Evolutionary conservation across 2,888 invertebrate species (phyloP).

Genomic region (Leistus spinibarbis): DNA sequence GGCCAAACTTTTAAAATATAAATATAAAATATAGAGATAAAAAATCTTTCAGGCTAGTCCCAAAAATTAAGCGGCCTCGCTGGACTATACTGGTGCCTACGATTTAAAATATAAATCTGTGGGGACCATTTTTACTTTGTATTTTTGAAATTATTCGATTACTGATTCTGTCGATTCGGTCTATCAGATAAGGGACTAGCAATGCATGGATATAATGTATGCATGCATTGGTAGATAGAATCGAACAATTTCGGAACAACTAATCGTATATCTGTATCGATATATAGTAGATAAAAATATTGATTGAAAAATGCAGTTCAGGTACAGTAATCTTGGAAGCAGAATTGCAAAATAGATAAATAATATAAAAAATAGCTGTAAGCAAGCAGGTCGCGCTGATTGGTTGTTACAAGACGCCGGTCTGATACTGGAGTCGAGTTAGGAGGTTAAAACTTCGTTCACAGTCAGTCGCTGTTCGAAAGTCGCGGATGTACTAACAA

Average conservation of each 20-base stretch:
- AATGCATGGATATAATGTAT: no score
- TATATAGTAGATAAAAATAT: not conserved
- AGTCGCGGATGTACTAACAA: constrained; percentile 26
- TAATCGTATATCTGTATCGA: not conserved
- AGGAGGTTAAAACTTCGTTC: constrained; percentile 25
- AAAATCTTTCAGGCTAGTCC: no score
- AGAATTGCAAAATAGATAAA: constrained; percentile 2
- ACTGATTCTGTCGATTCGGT: no score
- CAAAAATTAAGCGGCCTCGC: no score
- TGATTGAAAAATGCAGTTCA: not conserved
- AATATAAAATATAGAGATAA: no score
- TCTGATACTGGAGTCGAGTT: constrained; percentile 20
- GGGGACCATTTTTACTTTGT: no score
- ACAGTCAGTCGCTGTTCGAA: constrained; percentile 31
- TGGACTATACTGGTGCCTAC: no score
- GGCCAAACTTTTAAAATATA: no score
- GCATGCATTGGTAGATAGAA: not conserved
- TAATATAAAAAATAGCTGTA: constrained; percentile 8
- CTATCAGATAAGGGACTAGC: no score
- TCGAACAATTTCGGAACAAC: not conserved
- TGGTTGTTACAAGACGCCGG: constrained; percentile 27
- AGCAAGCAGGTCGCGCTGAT: constrained; percentile 19
- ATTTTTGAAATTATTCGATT: no score
- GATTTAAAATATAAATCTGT: no score
- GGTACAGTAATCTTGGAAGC: not conserved